These are phyloP conservation scores for Crocallis elinguaria DNA, from an alignment of 2,888 invertebrate species.

Conservation along the genomic window DNA sequence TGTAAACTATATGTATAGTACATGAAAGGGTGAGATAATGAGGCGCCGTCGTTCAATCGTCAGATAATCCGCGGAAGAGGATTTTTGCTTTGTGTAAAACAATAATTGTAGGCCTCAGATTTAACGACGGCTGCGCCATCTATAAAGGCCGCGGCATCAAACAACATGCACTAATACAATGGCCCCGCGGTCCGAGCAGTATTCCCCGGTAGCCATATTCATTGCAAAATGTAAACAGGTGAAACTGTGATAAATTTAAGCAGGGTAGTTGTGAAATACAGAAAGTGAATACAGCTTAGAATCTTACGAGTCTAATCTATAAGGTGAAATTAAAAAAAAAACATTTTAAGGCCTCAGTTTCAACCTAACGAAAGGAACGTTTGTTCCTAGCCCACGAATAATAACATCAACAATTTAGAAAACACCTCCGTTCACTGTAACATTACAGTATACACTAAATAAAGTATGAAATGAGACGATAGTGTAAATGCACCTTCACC, in stretches of 20 bases:
- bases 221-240: background rate
- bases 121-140: background rate
- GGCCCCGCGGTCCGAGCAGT: background rate
- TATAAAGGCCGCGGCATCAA: background rate
- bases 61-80: too few relatives aligned
- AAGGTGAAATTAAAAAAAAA: background rate
- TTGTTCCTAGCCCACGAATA: background rate
- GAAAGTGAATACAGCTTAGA: background rate
- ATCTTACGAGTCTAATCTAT: background rate
- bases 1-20: slow-evolving; percentile 33
- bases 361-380: background rate
- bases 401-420: slow-evolving; percentile 7
- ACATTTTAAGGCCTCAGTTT: background rate
- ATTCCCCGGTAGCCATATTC: background rate
- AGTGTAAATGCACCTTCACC: slow-evolving; percentile 79
- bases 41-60: background rate
- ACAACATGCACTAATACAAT: background rate
- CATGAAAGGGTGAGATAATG: background rate
- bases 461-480: slow-evolving; percentile 26
- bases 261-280: background rate
- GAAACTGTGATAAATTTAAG: background rate
- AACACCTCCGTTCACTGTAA: background rate
- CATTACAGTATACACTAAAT: slow-evolving; percentile 9
- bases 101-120: background rate
- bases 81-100: background rate